phyloP scores from a whole-genome alignment of 2,113 vertebrate genomes.

The Myrmecobius fasciatus region DNA sequence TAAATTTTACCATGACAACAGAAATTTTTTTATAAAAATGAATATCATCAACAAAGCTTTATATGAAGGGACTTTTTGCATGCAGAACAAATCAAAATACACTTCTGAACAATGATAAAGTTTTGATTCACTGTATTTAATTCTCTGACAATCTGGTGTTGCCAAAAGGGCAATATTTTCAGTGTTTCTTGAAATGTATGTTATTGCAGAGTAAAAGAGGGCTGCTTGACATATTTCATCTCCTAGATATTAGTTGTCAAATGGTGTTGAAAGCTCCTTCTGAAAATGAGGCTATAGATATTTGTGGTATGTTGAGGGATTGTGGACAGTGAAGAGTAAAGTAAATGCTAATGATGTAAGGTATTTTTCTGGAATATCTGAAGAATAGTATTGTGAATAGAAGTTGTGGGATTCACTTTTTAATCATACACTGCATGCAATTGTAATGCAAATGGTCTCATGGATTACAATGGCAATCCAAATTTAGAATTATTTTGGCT shows the following conservation, averaged over 20 bases:
- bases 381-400: background rate
- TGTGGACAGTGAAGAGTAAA: background rate
- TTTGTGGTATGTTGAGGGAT: background rate
- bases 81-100: background rate
- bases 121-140: background rate
- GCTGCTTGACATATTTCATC: background rate
- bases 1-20: background rate
- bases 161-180: background rate
- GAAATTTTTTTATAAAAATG: background rate
- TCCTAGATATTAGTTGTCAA: background rate
- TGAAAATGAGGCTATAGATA: background rate
- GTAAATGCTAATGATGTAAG: background rate
- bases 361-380: background rate
- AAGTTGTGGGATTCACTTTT: background rate
- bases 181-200: background rate
- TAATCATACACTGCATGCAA: background rate
- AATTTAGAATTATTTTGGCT: background rate
- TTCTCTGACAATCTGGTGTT: background rate
- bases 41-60: background rate
- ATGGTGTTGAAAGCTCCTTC: background rate
- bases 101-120: background rate
- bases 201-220: background rate
- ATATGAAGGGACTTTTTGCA: background rate
- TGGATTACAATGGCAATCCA: background rate
- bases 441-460: background rate